Evolutionary conservation across 2,797 vertebrate species (phyloP).

Genomic region (Danio choprae): DNA sequence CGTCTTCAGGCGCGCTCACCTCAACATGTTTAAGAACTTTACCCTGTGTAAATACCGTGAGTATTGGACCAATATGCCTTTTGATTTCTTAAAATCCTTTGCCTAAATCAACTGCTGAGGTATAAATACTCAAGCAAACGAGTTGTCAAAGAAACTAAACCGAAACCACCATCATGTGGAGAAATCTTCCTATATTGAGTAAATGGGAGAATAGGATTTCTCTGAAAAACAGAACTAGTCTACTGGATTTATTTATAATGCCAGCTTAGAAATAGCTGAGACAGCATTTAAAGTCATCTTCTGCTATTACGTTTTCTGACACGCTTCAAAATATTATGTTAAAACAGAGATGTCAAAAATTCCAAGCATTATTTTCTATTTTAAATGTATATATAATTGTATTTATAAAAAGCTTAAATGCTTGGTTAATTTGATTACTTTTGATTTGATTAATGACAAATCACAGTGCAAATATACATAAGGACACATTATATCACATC

Average conservation of each 20-base stretch:
- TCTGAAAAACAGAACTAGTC: background rate
- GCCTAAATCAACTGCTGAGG: background rate
- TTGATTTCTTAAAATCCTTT: background rate
- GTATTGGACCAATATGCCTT: background rate
- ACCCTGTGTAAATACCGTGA: slow-evolving; percentile 38
- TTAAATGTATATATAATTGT: too few relatives aligned
- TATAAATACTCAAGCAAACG: background rate
- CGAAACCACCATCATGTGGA: slow-evolving; percentile 1
- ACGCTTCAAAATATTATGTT: too few relatives aligned
- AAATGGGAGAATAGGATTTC: slow-evolving; percentile 16
- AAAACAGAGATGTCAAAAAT: too few relatives aligned
- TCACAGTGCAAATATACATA: too few relatives aligned
- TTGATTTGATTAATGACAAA: too few relatives aligned
- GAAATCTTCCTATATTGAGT: background rate
- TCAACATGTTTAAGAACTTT: slow-evolving; percentile 13
- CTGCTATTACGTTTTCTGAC: background rate
- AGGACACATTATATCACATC: too few relatives aligned
- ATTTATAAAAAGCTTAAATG: too few relatives aligned
- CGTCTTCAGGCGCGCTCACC: background rate
- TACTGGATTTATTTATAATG: background rate
- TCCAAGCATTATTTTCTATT: too few relatives aligned
- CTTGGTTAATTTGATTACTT: too few relatives aligned
- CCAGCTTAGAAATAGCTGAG: background rate
- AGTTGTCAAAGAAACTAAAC: background rate
- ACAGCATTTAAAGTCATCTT: background rate